phyloP scores from a whole-genome alignment of 2,113 vertebrate genomes.

The Oreochromis aureus region DNA sequence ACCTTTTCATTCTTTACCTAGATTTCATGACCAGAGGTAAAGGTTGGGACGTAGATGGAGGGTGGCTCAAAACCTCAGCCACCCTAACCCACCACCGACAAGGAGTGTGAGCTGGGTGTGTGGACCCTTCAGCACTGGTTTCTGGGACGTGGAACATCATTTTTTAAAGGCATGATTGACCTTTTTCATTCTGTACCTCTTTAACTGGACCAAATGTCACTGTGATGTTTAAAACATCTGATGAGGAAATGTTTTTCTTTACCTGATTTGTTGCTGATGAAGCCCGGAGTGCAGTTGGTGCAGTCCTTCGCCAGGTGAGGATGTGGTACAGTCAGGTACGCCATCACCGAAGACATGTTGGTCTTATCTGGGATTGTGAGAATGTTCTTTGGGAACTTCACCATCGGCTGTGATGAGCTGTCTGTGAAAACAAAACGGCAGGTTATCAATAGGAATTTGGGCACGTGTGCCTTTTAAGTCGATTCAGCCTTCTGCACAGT shows the following conservation, averaged over 20 bases:
- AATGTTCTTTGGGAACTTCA: slow-evolving; percentile 85
- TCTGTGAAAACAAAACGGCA: slow-evolving; percentile 65
- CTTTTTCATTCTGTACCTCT: background rate
- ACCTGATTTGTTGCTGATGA: slow-evolving; percentile 84
- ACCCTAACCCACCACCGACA: background rate
- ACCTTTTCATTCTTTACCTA: background rate
- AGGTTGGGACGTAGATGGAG: background rate
- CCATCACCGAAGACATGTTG: slow-evolving; percentile 80
- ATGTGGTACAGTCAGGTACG: slow-evolving; percentile 83
- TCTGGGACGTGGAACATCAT: background rate
- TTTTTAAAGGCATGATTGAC: background rate
- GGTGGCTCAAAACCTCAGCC: background rate
- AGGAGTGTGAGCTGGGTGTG: background rate
- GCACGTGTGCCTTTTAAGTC: background rate
- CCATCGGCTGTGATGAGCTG: slow-evolving; percentile 81
- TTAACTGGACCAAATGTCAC: background rate
- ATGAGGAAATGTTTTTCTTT: background rate
- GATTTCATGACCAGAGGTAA: background rate
- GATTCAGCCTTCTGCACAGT: background rate
- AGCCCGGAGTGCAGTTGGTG: slow-evolving; percentile 78
- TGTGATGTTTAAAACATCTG: background rate
- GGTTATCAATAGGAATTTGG: background rate
- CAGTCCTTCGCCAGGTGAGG: slow-evolving; percentile 80
- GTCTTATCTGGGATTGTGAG: slow-evolving; percentile 74
- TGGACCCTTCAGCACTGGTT: background rate